phyloP scores from a whole-genome alignment of 2,888 invertebrate species.

The Thecophora atra region DNA sequence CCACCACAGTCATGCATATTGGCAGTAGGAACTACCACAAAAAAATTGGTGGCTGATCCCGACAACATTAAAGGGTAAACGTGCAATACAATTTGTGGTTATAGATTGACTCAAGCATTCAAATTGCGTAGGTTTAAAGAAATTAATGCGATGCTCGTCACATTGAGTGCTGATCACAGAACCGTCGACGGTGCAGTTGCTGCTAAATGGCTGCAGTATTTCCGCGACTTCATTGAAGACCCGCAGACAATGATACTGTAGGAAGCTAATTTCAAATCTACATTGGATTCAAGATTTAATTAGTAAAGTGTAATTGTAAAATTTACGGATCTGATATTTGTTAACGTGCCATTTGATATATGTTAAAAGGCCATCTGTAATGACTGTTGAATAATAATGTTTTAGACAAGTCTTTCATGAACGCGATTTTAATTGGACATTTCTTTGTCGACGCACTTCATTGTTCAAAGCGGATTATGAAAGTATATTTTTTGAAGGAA shows the following conservation, averaged over 20 bases:
- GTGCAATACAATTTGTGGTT: background rate
- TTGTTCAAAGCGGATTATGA: slow-evolving; percentile 11
- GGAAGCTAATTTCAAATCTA: slow-evolving; percentile 50
- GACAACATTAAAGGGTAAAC: slow-evolving; percentile 77
- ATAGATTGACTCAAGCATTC: background rate
- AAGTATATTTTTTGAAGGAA: too few species aligned
- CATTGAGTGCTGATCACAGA: slow-evolving; percentile 96
- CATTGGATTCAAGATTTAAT: background rate
- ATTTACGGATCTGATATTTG: slow-evolving; percentile 19
- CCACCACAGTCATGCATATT: slow-evolving; percentile 96
- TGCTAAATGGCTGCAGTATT: slow-evolving; percentile 92
- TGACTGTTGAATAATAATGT: background rate
- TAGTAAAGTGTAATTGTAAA: background rate
- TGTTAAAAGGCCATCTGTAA: background rate
- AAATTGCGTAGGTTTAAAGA: slow-evolving; percentile 71
- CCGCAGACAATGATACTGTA: slow-evolving; percentile 94
- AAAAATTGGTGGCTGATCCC: slow-evolving; percentile 78
- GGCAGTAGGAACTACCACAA: slow-evolving; percentile 86
- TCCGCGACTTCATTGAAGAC: slow-evolving; percentile 88
- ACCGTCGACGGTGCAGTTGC: slow-evolving; percentile 98
- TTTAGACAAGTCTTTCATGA: background rate
- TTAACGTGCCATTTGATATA: slow-evolving; percentile 15
- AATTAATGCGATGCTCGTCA: slow-evolving; percentile 85
- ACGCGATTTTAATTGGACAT: background rate
- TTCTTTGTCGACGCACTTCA: background rate